Conservation (phyloP, 1,140 invertebrate genomes). For the Aporrectodea caliginosa region DNA sequence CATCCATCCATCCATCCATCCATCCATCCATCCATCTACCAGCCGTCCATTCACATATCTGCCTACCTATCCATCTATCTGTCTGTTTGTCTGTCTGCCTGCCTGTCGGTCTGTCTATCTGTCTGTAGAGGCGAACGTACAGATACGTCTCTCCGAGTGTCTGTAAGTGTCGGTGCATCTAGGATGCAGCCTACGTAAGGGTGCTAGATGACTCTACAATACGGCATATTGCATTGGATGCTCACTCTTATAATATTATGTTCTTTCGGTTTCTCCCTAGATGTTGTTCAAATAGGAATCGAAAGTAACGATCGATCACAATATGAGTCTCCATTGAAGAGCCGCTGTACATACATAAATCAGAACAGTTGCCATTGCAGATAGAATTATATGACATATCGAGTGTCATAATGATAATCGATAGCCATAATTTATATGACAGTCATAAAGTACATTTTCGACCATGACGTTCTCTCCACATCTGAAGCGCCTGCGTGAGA, state of each 20-base stretch:
- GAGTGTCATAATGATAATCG: no score
- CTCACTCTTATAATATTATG: not conserved
- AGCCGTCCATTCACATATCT: conserved; percentile 1
- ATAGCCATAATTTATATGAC: no score
- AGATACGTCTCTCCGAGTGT: not conserved
- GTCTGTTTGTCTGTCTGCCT: not conserved
- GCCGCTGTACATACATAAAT: no score
- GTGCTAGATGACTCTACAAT: not conserved
- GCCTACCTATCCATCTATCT: not conserved
- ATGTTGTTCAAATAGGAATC: no score
- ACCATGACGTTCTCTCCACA: no score
- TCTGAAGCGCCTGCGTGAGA: no score
- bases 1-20: conserved; percentile 15
- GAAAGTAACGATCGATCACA: no score
- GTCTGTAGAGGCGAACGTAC: no score
- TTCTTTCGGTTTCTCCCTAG: not conserved
- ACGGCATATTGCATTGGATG: not conserved
- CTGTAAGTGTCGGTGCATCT: not conserved
- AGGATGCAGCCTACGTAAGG: not conserved
- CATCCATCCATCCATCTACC: not conserved
- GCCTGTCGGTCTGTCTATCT: not conserved
- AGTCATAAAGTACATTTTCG: no score
- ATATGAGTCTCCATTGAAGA: no score
- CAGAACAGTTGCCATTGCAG: no score
- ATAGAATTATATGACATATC: no score